phyloP scores from a whole-genome alignment of 2,888 invertebrate species.

The Troides helena region DNA sequence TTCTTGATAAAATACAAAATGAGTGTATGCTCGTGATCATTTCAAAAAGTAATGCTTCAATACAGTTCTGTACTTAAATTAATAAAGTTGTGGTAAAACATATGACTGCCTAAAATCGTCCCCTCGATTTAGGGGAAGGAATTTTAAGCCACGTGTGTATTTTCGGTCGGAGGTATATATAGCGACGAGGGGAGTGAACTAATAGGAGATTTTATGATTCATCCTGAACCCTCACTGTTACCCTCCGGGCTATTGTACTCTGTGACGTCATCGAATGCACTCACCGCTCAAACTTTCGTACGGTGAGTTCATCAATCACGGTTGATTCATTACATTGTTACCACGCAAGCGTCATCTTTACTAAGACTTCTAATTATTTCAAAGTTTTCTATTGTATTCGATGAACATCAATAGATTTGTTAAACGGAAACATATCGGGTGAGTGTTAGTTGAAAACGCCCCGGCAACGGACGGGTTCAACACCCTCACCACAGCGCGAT shows the following conservation, averaged over 20 bases:
- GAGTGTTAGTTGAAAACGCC: conserved; percentile 44
- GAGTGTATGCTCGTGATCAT: too few relatives aligned
- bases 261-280: conserved; percentile 69
- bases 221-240: conserved; percentile 70
- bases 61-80: neutral
- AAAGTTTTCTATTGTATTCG: conserved; percentile 32
- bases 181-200: conserved; percentile 66
- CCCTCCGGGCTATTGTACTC: conserved; percentile 59
- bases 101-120: conserved; percentile 4
- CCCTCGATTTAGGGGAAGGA: conserved; percentile 19
- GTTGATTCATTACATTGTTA: conserved; percentile 38
- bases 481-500: conserved; percentile 47
- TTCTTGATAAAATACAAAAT: neutral
- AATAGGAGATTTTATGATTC: conserved; percentile 72
- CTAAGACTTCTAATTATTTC: neutral
- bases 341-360: conserved; percentile 33
- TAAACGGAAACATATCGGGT: conserved; percentile 38
- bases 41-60: neutral
- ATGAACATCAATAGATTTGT: conserved; percentile 21
- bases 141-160: conserved; percentile 35
- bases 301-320: conserved; percentile 55
- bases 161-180: conserved; percentile 61
- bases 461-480: conserved; percentile 46
- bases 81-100: neutral
- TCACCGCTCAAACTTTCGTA: conserved; percentile 52